phyloP scores from a whole-genome alignment of 2,797 vertebrate genomes.

The Cryptoprocta ferox region DNA sequence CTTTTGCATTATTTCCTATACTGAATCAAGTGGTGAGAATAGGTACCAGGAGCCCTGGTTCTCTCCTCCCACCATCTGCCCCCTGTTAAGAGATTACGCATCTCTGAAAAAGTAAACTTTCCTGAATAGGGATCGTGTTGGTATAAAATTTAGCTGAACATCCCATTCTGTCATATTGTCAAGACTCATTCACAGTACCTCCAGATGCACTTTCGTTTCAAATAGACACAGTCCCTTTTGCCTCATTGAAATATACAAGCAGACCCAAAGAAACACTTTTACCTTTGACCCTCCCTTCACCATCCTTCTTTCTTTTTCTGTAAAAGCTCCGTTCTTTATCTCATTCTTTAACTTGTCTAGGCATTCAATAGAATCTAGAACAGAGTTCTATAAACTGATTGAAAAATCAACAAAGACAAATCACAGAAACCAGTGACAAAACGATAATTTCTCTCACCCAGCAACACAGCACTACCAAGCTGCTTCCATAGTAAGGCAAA shows the following conservation, averaged over 20 bases:
- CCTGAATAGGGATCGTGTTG: slow-evolving; percentile 37
- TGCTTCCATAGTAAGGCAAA: slow-evolving; percentile 15
- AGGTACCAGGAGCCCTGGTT: neutral
- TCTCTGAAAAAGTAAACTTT: slow-evolving; percentile 70
- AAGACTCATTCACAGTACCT: slow-evolving; percentile 21
- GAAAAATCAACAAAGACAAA: slow-evolving; percentile 72
- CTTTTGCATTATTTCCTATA: slow-evolving; percentile 30
- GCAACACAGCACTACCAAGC: neutral
- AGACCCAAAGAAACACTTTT: slow-evolving; percentile 24
- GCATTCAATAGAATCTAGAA: slow-evolving; percentile 62
- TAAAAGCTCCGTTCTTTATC: neutral
- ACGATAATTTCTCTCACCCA: slow-evolving; percentile 15
- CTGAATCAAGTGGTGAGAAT: neutral
- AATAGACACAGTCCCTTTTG: neutral
- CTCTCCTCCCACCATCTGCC: neutral
- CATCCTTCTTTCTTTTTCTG: neutral
- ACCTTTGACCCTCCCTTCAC: slow-evolving; percentile 42
- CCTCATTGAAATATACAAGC: slow-evolving; percentile 51
- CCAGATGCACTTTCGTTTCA: slow-evolving; percentile 37
- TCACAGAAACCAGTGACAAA: slow-evolving; percentile 59
- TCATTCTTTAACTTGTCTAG: slow-evolving; percentile 59
- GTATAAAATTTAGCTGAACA: slow-evolving; percentile 38
- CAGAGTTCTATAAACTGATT: slow-evolving; percentile 50
- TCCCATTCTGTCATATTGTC: slow-evolving; percentile 10
- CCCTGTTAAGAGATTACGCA: neutral